A percentile compares a stretch with the other conserved stretches of the same genome.
These are phyloP conservation scores for Elgaria multicarinata DNA, from an alignment of 2,113 vertebrate species.

Conservation along the genomic window DNA sequence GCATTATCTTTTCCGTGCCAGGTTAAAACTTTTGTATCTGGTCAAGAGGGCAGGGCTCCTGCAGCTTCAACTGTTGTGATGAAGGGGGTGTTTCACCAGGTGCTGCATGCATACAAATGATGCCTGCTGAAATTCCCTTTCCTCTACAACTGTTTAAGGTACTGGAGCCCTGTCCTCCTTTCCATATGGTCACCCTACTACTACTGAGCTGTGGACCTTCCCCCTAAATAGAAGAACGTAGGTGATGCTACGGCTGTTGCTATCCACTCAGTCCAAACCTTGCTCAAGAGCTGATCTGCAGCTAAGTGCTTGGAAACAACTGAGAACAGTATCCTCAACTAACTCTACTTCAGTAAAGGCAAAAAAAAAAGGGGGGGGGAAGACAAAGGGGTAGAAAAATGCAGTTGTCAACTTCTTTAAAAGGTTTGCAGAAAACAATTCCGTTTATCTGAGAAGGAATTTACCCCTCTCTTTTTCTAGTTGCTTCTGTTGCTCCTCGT, in stretches of 20 bases:
- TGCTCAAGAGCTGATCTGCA: neutral
- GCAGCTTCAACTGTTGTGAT: no score
- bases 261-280: neutral
- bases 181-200: no score
- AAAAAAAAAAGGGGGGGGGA: no score
- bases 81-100: no score
- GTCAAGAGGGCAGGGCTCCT: no score
- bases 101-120: no score
- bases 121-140: no score
- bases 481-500: conserved; percentile 76
- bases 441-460: conserved; percentile 37
- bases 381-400: no score
- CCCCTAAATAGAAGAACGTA: neutral
- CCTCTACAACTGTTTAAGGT: no score
- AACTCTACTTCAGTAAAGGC: neutral
- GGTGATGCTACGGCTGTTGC: neutral
- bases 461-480: conserved; percentile 78
- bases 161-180: no score
- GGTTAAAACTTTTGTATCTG: no score
- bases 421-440: conserved; percentile 27
- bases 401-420: neutral
- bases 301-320: neutral
- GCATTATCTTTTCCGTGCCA: no score
- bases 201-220: neutral
- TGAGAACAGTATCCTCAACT: neutral